Base-by-base conservation (phyloP, 2,888 invertebrate species). In the Dendrolimus houi region DNA sequence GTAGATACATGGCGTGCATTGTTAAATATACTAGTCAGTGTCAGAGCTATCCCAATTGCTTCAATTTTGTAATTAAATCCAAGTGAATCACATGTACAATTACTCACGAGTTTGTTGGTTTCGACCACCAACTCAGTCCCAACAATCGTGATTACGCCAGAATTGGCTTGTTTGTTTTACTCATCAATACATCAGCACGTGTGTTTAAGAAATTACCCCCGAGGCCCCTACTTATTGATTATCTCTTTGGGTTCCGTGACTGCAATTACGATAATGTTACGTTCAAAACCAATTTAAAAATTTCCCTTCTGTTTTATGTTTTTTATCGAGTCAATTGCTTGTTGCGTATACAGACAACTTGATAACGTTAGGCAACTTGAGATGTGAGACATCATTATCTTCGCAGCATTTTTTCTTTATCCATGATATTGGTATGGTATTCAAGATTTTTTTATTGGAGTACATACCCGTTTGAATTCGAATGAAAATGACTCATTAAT, bases 241-340 rank as follows among this genome's bases (percentile, higher is more conserved):
- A 76, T 67, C 60, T 61, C 54, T 47, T 52, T 41, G 47, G 40
- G 64, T 66, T 64, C 61, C 64, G 58, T 57, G 67, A 60, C 71
- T 64, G 58, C 68, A 79, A 85, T 85, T 83, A 85, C 77, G 75
- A 71, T 78, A 79, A 79, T 80, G 72, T 72, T 71, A 75, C 72
- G 76, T 77, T 81, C 74, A 79, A 67, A 74, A 77, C 73, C 79
- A 81, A 83, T 81, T 79, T 79, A 63, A 72, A 17, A 29, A 66
- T 60, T 62, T 57, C 62, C 72, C 72, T 71, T 72, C 68, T 67
- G 69, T 64, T 71, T 68, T 70, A 65, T 67, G 65, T 67, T 59
- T 60, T 60, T 55, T 62, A 55, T 59, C 56, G 64, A 67, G 47
- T 47, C 9, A 72, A 69, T 70, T 69, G 63, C 62, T 58, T 58